A percentile compares a stretch with the other conserved stretches of the same genome.
Conservation (phyloP, 2,888 invertebrate species). For the Morpho achilles region DNA sequence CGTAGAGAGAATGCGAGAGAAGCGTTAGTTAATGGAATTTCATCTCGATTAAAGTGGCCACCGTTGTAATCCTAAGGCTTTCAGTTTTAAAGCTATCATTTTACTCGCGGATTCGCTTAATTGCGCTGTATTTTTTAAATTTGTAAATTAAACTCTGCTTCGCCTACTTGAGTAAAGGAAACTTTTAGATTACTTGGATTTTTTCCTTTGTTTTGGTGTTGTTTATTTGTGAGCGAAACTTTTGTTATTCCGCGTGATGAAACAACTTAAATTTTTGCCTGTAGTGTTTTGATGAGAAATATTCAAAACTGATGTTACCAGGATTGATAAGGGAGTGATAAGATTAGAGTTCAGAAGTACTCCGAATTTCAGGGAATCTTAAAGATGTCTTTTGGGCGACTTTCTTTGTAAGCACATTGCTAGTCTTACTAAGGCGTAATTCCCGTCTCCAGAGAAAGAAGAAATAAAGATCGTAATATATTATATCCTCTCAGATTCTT, state of each 20-base stretch:
- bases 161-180: conserved; percentile 19
- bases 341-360: no score
- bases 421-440: no score
- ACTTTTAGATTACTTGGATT: conserved; percentile 12
- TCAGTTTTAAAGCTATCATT: conserved; percentile 28
- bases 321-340: no score
- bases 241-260: background rate
- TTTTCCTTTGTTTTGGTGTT: conserved; percentile 1
- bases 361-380: no score
- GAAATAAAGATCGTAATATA: no score
- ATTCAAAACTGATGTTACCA: no score
- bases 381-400: no score
- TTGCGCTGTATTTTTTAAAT: conserved; percentile 28
- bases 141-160: conserved; percentile 19
- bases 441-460: no score
- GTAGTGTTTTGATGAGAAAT: no score
- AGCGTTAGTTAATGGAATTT: conserved; percentile 29
- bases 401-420: no score
- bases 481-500: no score
- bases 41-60: conserved; percentile 35
- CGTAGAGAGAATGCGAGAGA: conserved; percentile 14
- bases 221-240: background rate
- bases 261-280: no score
- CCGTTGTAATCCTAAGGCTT: conserved; percentile 30
- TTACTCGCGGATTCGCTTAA: conserved; percentile 21